Evolutionary conservation across 37 sponge, comb jelly and placozoan genomes (phyloP), one percentile per base, ranked within the genome.

Genomic region (Chondrosia reniformis): DNA sequence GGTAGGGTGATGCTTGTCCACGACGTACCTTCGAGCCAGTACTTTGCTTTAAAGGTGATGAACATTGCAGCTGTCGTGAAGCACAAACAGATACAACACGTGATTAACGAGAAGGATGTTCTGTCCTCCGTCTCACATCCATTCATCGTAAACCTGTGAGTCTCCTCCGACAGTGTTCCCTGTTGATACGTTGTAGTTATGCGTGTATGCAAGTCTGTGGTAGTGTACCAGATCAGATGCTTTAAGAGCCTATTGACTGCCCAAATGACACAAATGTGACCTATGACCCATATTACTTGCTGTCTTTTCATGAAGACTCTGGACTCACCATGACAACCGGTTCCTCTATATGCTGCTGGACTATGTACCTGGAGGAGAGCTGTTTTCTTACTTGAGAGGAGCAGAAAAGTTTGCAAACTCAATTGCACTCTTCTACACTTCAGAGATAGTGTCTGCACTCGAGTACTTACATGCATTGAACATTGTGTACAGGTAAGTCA

Each of bases 271-370:
- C 30, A 24, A n/a, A 31, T 45, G 75, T 73, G 46, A 13, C 13
- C 42, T 17, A 12, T 30, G 33, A 21, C 40, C 13, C 19, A 43
- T 19, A 21, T 21, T 45, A 73, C 46, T 37, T 27, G 7, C 40
- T 19, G 62, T 38, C 63, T 52, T 34, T 63, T 5, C 43, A 10
- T 32, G 2, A 76, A 96, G 97, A 78, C 33, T 80, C 1, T 87
- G 88, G 88, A 87, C 94, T 1, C 86, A 92, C 64, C 90, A 92
- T 65, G 97, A 96, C 79, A 89, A 89, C 67, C 32, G 88, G 32
- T 92, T 92, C 57, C 83, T 96, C 46, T 96, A 92, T 84, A 96
- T 96, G 97, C 84, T 96, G 19, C 62, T 92, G 52, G 97, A 96
- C 63, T 96, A 88, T 54, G 86, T 87, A 2, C 59, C 80, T 30